A percentile compares a stretch with the other conserved stretches of the same genome.
Evolutionary conservation across 2,797 vertebrate genomes (phyloP).

Genomic region (Hypotaenidia okinawae): DNA sequence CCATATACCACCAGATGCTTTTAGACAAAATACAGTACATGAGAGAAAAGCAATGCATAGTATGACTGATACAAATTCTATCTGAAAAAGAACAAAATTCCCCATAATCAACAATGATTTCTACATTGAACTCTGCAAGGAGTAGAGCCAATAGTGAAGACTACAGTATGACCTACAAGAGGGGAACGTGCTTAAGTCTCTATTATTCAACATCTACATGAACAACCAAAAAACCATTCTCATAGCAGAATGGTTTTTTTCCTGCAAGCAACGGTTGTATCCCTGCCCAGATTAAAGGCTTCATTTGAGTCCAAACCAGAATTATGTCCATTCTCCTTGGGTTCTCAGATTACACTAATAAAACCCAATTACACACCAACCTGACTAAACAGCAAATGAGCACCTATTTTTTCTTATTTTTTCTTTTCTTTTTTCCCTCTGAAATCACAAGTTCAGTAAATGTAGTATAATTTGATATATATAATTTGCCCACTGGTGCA

Average conservation of each 20-base stretch:
- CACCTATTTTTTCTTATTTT: too few species aligned
- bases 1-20: conserved; percentile 50
- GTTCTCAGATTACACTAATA: background rate
- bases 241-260: background rate
- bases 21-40: conserved; percentile 49
- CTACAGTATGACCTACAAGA: background rate
- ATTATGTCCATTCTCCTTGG: background rate
- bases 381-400: background rate
- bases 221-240: background rate
- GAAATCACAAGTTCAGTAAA: background rate
- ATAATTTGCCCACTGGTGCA: background rate
- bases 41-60: conserved; percentile 24
- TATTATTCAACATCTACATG: background rate
- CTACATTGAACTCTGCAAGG: background rate
- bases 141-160: background rate
- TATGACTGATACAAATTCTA: conserved; percentile 19
- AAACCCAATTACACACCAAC: background rate
- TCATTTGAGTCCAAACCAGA: background rate
- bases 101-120: background rate
- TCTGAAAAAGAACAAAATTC: conserved; percentile 10
- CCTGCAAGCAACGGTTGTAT: background rate
- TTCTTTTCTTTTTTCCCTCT: background rate
- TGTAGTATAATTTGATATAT: background rate
- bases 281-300: background rate
- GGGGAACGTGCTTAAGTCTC: background rate